Evolutionary conservation across 2,797 vertebrate species (phyloP).

Genomic region (Myotis myotis): DNA sequence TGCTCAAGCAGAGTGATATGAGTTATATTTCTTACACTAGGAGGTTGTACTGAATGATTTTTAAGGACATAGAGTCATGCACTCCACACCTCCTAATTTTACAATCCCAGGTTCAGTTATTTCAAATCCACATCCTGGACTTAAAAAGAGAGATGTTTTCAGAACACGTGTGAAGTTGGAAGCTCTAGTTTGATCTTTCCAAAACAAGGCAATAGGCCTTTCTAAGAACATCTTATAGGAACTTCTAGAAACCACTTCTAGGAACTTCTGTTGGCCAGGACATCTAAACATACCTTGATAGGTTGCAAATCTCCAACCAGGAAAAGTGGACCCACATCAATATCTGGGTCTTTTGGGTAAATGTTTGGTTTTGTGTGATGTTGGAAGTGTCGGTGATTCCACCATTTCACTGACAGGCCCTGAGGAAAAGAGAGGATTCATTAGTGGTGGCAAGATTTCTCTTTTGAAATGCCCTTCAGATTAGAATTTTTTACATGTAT

Average conservation of each 20-base stretch:
- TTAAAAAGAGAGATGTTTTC: neutral
- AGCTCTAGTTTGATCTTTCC: neutral
- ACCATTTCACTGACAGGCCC: conserved; percentile 95
- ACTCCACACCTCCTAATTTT: neutral
- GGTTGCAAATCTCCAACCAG: conserved; percentile 92
- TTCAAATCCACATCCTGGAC: neutral
- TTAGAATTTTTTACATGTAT: neutral
- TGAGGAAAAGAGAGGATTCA: conserved; percentile 69
- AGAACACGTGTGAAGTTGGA: neutral
- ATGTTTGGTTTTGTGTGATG: conserved; percentile 96
- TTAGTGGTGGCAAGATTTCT: neutral
- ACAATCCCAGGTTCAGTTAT: neutral
- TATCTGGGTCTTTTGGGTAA: conserved; percentile 93
- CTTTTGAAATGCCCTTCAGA: neutral
- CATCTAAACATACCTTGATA: conserved; percentile 87
- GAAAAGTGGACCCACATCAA: conserved; percentile 91
- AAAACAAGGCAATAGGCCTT: neutral
- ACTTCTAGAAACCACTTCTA: neutral
- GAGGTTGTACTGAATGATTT: neutral
- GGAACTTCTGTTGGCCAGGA: neutral
- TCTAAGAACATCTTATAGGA: neutral
- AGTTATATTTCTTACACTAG: neutral
- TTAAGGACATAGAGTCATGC: neutral
- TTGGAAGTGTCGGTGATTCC: conserved; percentile 95
- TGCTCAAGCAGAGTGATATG: neutral